Evolutionary conservation across 2,113 vertebrate genomes (phyloP).

Genomic region (Paramormyrops kingsleyae): DNA sequence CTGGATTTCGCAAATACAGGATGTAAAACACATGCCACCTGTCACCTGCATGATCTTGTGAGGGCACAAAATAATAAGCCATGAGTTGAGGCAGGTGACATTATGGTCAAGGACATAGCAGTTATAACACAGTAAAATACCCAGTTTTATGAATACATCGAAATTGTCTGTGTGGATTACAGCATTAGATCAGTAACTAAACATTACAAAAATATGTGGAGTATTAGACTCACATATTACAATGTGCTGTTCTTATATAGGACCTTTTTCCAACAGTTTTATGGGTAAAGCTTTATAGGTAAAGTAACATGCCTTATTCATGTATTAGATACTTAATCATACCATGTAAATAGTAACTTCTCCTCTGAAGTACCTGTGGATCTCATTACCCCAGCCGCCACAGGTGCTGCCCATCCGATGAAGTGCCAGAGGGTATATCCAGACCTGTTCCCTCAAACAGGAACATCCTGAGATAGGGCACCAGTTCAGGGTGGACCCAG

Average conservation of each 20-base stretch:
- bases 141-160: not conserved
- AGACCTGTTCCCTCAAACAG: not conserved
- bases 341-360: not conserved
- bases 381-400: not conserved
- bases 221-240: not conserved
- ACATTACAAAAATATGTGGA: not conserved
- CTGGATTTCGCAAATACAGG: not conserved
- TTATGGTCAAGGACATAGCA: not conserved
- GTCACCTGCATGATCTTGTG: not conserved
- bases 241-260: not conserved
- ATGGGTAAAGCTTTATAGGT: not conserved
- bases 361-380: not conserved
- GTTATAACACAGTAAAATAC: not conserved
- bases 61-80: not conserved
- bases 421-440: not conserved
- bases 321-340: not conserved
- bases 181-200: not conserved
- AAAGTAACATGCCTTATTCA: not conserved
- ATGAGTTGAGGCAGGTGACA: not conserved
- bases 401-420: not conserved
- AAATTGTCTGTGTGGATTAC: not conserved
- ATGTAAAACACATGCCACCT: not conserved
- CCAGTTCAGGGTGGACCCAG: not conserved
- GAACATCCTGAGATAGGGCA: not conserved
- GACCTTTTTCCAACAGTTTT: not conserved